Evolutionary conservation across 2,113 vertebrate genomes (phyloP), one percentile per base, ranked within the genome.

Genomic region (Gymnarchus niloticus): DNA sequence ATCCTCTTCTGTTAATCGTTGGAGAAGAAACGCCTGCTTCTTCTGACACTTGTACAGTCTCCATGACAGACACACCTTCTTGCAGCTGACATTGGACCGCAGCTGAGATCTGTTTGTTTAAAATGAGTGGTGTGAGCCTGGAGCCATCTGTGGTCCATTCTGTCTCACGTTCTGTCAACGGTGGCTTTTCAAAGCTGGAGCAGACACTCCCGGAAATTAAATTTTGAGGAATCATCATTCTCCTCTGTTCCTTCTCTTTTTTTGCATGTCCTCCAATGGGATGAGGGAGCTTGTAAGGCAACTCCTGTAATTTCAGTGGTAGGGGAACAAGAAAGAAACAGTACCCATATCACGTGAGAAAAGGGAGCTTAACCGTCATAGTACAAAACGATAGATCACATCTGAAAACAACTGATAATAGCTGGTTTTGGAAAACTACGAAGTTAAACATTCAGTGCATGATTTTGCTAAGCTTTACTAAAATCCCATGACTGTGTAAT

Each of bases 121-220:
- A 5, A 33, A 56, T 56, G 81, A 6, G 19, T 3, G 19, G 25
- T 54, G 52, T 21, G 81, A 56, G 7, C 14, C 17, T n/a, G 7
- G 52, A 23, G 56, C 51, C 57, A 81, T 54, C 85, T 83, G 85
- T 33, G 41, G 80, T 19, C 10, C 56, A 83, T 86, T 86, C 25
- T 41, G 46, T 37, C 44, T 19, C 12, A 37, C 12, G 33, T 28
- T 23, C 69, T 61, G 57, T 25, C 56, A 69, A 54, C 44, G 23
- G 3, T 23, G 9, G 46, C 56, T 37, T 82, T 69, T 19, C 48
- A 17, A 46, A 52, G 9, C 57, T 46, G 10, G 21, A 83, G 48
- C 48, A 69, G 48, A 54, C 59, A 2, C 48, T 73, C 80, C 59
- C 56, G 85, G 85, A 86, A 69, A 86, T 86, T 73, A 82, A 73